phyloP scores from a whole-genome alignment of 2,797 vertebrate genomes.

The Gobionotothen gibberifrons region DNA sequence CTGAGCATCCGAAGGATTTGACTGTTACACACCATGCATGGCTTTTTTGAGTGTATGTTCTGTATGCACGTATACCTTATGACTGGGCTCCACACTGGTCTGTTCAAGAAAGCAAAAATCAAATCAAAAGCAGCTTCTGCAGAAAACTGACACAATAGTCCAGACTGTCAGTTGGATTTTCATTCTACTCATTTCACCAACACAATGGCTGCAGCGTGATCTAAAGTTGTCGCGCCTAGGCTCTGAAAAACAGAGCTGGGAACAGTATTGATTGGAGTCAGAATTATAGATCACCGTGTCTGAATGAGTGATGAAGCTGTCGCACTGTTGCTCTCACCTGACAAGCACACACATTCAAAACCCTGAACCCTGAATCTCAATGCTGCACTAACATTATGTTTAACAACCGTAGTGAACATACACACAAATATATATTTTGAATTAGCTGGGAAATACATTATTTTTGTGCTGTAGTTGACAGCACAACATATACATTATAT shows the following conservation, averaged over 20 bases:
- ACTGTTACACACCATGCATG: neutral
- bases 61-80: neutral
- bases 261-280: conserved; percentile 76
- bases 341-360: conserved; percentile 59
- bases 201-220: conserved; percentile 35
- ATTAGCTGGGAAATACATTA: conserved; percentile 2
- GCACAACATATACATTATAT: neutral
- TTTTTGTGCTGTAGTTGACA: neutral
- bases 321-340: conserved; percentile 67
- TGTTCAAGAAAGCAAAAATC: conserved; percentile 9
- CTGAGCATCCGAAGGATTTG: neutral
- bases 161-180: conserved; percentile 26
- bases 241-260: conserved; percentile 63
- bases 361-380: conserved; percentile 41
- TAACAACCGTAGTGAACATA: conserved; percentile 16
- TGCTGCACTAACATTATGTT: conserved; percentile 24
- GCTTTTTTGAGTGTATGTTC: neutral
- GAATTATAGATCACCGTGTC: conserved; percentile 78
- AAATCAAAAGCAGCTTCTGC: conserved; percentile 33
- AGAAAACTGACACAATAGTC: conserved; percentile 17
- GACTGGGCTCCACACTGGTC: neutral
- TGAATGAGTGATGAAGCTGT: conserved; percentile 80
- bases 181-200: conserved; percentile 40
- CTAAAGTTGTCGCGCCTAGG: conserved; percentile 34
- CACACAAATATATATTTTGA: neutral